Evolutionary conservation across 1,140 invertebrate species (phyloP).

Genomic region (Philopotamus ludificatus): DNA sequence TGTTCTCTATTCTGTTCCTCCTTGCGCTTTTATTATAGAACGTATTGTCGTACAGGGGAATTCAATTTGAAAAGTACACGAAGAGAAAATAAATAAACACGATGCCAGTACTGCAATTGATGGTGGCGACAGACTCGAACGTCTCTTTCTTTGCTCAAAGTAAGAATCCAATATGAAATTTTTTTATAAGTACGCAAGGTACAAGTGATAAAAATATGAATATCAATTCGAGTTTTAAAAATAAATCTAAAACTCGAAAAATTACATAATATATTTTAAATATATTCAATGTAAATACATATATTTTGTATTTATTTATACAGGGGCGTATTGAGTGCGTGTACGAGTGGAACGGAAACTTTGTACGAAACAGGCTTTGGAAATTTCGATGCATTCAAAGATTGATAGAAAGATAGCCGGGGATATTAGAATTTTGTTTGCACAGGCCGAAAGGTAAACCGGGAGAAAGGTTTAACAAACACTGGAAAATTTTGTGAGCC

Average conservation of each 20-base stretch:
- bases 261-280: conserved; percentile 30
- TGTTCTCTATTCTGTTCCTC: neutral
- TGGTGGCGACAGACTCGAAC: too few relatives aligned
- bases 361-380: conserved; percentile 6
- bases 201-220: too few relatives aligned
- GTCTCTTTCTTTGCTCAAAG: too few relatives aligned
- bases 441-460: neutral
- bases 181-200: too few relatives aligned
- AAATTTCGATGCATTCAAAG: conserved; percentile 10
- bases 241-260: too few relatives aligned
- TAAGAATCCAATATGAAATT: too few relatives aligned
- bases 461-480: too few relatives aligned
- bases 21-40: conserved; percentile 26
- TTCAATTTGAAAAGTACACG: conserved; percentile 20
- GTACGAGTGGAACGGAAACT: conserved; percentile 10
- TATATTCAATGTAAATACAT: conserved; percentile 31
- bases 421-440: neutral
- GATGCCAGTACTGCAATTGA: neutral
- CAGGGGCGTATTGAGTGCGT: conserved; percentile 21
- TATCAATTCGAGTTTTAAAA: too few relatives aligned
- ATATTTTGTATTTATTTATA: conserved; percentile 24
- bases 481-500: too few relatives aligned
- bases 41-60: conserved; percentile 24
- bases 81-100: neutral
- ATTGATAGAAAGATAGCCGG: neutral